These are phyloP conservation scores for Hipposideros armiger DNA, from an alignment of 2,113 vertebrate genomes.

Conservation along the genomic window DNA sequence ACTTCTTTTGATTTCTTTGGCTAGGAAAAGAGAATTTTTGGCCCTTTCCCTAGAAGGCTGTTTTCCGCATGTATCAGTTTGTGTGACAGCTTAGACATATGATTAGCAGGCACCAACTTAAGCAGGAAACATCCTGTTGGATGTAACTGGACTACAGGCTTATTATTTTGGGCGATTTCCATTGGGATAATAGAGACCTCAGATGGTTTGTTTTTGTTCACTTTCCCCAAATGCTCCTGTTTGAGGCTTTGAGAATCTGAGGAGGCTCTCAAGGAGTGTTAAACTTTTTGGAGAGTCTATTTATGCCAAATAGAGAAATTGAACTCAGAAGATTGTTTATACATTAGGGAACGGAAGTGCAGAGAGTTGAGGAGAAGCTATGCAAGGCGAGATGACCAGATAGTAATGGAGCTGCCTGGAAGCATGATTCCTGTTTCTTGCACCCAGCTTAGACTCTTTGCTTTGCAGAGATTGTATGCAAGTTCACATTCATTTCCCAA, in stretches of 20 bases:
- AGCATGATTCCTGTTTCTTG: neutral
- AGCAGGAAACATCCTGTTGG: slow-evolving; percentile 62
- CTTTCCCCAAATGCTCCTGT: slow-evolving; percentile 58
- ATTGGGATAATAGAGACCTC: slow-evolving; percentile 39
- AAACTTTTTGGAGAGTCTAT: slow-evolving; percentile 35
- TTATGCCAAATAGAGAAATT: slow-evolving; percentile 32
- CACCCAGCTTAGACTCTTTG: neutral
- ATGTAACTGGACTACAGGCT: neutral
- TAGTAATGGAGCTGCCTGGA: neutral
- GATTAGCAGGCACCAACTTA: slow-evolving; percentile 69
- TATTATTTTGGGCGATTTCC: slow-evolving; percentile 53
- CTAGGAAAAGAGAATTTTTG: slow-evolving; percentile 67
- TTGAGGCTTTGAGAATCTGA: slow-evolving; percentile 40
- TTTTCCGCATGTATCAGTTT: slow-evolving; percentile 70
- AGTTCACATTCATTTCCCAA: neutral
- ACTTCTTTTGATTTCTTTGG: slow-evolving; percentile 80
- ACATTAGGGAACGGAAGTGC: neutral
- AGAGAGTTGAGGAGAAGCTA: slow-evolving; percentile 23
- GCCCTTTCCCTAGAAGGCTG: slow-evolving; percentile 72
- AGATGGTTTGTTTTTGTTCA: slow-evolving; percentile 67
- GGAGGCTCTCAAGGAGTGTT: slow-evolving; percentile 42
- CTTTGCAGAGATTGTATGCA: neutral
- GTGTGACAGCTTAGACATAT: slow-evolving; percentile 57
- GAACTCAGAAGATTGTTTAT: slow-evolving; percentile 37
- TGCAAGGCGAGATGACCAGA: neutral